Evolutionary conservation across 2,113 vertebrate species (phyloP).

Genomic region (Sphyrna mokarran): DNA sequence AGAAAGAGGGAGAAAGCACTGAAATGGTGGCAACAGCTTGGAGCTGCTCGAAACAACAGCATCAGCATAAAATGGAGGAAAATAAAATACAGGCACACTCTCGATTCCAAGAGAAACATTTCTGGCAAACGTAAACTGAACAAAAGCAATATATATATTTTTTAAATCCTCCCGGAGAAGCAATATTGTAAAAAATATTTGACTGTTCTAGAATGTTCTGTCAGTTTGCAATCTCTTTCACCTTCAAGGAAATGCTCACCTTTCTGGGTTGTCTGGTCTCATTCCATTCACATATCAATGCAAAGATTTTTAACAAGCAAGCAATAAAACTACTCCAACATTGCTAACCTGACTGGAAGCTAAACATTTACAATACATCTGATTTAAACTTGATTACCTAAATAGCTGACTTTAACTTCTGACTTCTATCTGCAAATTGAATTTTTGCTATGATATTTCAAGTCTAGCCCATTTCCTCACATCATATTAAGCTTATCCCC

Average conservation of each 20-base stretch:
- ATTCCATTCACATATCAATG: not conserved
- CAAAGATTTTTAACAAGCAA: not conserved
- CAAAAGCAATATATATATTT: not conserved
- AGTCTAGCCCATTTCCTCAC: not conserved
- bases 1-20: not conserved
- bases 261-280: not conserved
- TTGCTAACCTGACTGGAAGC: not conserved
- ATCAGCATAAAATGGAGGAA: slow-evolving; percentile 2
- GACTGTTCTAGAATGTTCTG: not conserved
- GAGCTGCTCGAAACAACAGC: not conserved
- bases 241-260: not conserved
- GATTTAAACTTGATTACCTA: not conserved
- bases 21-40: not conserved
- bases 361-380: not conserved
- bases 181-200: not conserved
- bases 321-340: not conserved
- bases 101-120: not conserved
- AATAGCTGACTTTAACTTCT: not conserved
- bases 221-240: not conserved
- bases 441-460: not conserved
- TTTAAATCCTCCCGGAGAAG: not conserved
- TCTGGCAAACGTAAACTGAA: not conserved
- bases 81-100: not conserved
- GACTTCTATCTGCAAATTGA: not conserved
- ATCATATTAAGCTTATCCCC: too few species aligned